Base-by-base conservation (phyloP, 2,797 vertebrate genomes). In the Morus bassanus region DNA sequence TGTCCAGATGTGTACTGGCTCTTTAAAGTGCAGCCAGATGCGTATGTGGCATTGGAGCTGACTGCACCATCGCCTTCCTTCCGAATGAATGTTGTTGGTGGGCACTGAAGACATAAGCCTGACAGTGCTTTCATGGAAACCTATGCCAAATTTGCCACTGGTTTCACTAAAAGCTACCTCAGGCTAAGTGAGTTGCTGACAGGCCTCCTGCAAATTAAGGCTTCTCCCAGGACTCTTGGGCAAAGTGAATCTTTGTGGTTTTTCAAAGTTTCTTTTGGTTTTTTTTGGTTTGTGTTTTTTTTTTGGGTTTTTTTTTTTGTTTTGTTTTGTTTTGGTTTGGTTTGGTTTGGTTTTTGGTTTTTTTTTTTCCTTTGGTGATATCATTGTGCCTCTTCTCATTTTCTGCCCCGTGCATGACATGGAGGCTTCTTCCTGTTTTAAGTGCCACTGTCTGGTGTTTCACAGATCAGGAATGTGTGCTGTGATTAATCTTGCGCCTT, bases 341-440 rank as follows among this genome's bases (percentile, higher is more conserved):
- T n/a, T n/a, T n/a, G n/a, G n/a, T n/a, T n/a, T n/a, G n/a, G n/a
- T n/a, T n/a, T n/a, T n/a, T 25, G 25, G 50, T 15, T 9, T 51
- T 16, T 28, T 51, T 5, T 41, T 35, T 8, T 8, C 23, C 7
- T 43, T 77, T 16, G 24, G 24, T 21, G 13, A 1, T 48, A 2
- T 9, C 28, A 4, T 48, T 31, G 22, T 33, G 18, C 23, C 76
- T 1, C 9, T 73, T 30, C 27, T 67, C 4, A 0, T 53, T 91
- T 87, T 61, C 33, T 39, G n/a, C 33, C 37, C 46, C 7, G 0
- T 24, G 10, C 12, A 0, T 25, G 53, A 7, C 18, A 6, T 2
- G 7, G 59, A 14, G 30, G 51, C 25, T 30, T 30, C 56, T 35
- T 11, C 2, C 14, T 45, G 22, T 4, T 56, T 45, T 1, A 6